Evolutionary conservation across 2,113 vertebrate species (phyloP).

Genomic region (Zeus faber): DNA sequence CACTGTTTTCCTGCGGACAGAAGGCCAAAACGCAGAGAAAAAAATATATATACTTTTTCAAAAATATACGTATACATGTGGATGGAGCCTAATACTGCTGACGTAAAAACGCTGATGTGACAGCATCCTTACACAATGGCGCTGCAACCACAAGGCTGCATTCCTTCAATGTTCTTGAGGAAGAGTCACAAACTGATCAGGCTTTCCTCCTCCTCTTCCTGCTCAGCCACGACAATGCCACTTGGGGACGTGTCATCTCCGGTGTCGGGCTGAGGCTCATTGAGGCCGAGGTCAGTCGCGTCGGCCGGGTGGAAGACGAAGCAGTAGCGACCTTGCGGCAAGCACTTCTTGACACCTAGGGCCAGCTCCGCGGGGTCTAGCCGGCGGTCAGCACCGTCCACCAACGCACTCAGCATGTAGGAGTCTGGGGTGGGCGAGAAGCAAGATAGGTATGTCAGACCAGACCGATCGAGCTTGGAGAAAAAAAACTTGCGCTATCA

Average conservation of each 20-base stretch:
- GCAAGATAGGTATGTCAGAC: not conserved
- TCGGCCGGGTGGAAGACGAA: constrained; percentile 85
- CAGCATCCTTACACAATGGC: too few relatives aligned
- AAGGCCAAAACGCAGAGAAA: too few relatives aligned
- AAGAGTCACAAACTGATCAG: constrained; percentile 17
- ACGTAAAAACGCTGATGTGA: too few relatives aligned
- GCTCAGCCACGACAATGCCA: not conserved
- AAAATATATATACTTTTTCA: too few relatives aligned
- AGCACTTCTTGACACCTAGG: constrained; percentile 81
- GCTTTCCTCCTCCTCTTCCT: constrained; percentile 12
- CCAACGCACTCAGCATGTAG: constrained; percentile 79
- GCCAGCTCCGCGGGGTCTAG: constrained; percentile 81
- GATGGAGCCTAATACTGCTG: too few relatives aligned
- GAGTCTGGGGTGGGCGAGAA: constrained; percentile 43
- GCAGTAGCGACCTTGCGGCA: constrained; percentile 82
- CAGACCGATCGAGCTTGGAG: too few relatives aligned
- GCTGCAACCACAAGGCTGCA: too few relatives aligned
- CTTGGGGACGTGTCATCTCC: constrained; percentile 27
- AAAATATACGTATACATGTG: too few relatives aligned
- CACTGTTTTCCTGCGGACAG: too few relatives aligned
- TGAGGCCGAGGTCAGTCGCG: constrained; percentile 22
- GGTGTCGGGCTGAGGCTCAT: not conserved
- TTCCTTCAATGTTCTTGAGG: too few relatives aligned
- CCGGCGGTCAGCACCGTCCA: constrained; percentile 74
- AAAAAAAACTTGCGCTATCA: not conserved